Percentiles rank a stretch among this genome's conserved stretches.
Conservation (phyloP, 2,888 invertebrate genomes). For the Morpho deidamia region DNA sequence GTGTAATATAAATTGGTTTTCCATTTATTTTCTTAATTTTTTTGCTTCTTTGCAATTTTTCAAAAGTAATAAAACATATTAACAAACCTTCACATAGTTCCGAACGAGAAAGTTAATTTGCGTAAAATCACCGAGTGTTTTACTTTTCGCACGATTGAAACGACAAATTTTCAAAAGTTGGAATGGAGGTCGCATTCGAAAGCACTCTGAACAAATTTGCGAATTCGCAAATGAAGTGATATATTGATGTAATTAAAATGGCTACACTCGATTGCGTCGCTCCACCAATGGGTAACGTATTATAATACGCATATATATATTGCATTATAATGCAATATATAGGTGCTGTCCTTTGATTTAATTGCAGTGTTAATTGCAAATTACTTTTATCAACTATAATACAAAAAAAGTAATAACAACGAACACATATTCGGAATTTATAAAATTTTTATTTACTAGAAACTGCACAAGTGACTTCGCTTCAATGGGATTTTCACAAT, state of each 20-base stretch:
- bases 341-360: background rate
- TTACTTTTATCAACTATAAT: too few relatives aligned
- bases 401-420: too few relatives aligned
- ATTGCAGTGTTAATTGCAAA: too few relatives aligned
- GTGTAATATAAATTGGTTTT: too few relatives aligned
- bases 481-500: too few relatives aligned
- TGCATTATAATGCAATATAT: background rate
- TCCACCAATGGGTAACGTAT: too few relatives aligned
- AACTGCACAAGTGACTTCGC: too few relatives aligned
- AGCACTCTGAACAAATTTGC: slow-evolving; percentile 15
- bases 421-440: too few relatives aligned
- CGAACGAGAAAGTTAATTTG: background rate
- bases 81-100: background rate
- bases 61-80: background rate
- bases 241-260: slow-evolving; percentile 59
- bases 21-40: too few relatives aligned
- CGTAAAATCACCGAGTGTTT: background rate
- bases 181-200: background rate
- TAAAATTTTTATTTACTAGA: too few relatives aligned
- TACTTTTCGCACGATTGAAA: slow-evolving; percentile 1
- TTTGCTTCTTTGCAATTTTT: too few relatives aligned
- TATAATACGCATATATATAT: too few relatives aligned
- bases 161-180: background rate
- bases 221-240: slow-evolving; percentile 53
- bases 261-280: slow-evolving; percentile 39